Evolutionary conservation across 2,113 vertebrate genomes (phyloP), one percentile per base, ranked within the genome.

Genomic region (Neofelis nebulosa): DNA sequence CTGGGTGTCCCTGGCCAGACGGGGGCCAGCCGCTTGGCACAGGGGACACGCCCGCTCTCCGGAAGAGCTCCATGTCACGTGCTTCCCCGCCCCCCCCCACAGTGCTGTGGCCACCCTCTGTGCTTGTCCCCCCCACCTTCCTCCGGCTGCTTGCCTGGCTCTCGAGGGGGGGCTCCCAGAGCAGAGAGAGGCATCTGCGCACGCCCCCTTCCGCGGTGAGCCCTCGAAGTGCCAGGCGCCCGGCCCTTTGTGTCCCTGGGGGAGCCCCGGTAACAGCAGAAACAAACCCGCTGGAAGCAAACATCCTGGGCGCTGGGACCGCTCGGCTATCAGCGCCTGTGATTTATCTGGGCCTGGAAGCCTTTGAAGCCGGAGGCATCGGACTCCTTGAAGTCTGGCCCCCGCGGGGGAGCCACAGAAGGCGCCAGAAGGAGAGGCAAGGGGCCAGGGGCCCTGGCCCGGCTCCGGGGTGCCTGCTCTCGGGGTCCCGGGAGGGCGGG

Each of bases 311-410:
- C 4, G 7, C 63, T 41, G 79, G 91, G 80, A 21, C 4, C 31
- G 83, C 13, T 52, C 5, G 3, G 52, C 82, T 83, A 45, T 91
- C 83, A 27, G 73, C 15, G 4, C 50, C n/a, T 33, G 78, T 95
- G 89, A 85, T 87, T 48, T 50, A 50, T 90, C 80, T 4, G 15
- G 41, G 25, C 38, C 48, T 52, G 48, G 71, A 21, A 82, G 29
- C 66, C 79, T 96, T 93, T 97, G 96, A 96, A 94, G 93, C 65
- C 1, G 50, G 74, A 73, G 45, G 38, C 25, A 4, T 25, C 36
- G 71, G 91, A 36, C 18, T 41, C 78, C 82, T 66, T n/a, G 69
- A 52, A 73, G 89, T 33, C 27, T 25, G 36, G 41, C 31, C 50
- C 21, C 80, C 11, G 29, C 25, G 41, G 50, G 78, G 68, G 57